phyloP scores from a whole-genome alignment of 2,888 invertebrate genomes.

The Aricia artaxerxes region DNA sequence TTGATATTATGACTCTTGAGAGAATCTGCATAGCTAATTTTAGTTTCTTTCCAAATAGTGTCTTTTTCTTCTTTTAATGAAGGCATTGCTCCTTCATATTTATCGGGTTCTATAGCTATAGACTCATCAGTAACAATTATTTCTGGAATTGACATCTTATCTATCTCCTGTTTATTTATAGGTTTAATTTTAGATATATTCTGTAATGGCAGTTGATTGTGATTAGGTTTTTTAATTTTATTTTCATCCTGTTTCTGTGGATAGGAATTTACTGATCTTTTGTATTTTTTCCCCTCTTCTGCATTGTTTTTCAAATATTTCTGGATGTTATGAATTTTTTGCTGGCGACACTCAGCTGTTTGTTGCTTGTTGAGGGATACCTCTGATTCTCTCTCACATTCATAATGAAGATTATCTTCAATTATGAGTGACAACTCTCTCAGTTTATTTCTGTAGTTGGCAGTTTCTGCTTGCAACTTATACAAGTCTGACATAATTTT shows the following conservation, averaged over 20 bases:
- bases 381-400: constrained; percentile 71
- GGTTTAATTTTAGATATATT: constrained; percentile 17
- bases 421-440: constrained; percentile 62
- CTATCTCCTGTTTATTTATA: background rate
- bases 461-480: constrained; percentile 75
- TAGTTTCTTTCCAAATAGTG: constrained; percentile 45
- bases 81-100: background rate
- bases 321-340: constrained; percentile 43
- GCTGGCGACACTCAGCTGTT: constrained; percentile 64
- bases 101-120: constrained; percentile 40
- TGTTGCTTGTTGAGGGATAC: constrained; percentile 57
- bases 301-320: constrained; percentile 22
- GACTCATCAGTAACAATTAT: constrained; percentile 42
- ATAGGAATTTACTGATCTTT: constrained; percentile 6
- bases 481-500: constrained; percentile 73
- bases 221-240: constrained; percentile 10
- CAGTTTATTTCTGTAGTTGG: constrained; percentile 64
- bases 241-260: constrained; percentile 6
- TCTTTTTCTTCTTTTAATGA: constrained; percentile 39
- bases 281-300: constrained; percentile 9
- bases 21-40: constrained; percentile 66
- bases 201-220: constrained; percentile 2
- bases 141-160: constrained; percentile 8
- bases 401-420: constrained; percentile 55
- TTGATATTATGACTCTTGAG: constrained; percentile 45